A percentile compares a stretch with the other conserved stretches of the same genome.
These are phyloP conservation scores for Belonocnema kinseyi DNA, from an alignment of 1,140 invertebrate genomes.

Conservation along the genomic window DNA sequence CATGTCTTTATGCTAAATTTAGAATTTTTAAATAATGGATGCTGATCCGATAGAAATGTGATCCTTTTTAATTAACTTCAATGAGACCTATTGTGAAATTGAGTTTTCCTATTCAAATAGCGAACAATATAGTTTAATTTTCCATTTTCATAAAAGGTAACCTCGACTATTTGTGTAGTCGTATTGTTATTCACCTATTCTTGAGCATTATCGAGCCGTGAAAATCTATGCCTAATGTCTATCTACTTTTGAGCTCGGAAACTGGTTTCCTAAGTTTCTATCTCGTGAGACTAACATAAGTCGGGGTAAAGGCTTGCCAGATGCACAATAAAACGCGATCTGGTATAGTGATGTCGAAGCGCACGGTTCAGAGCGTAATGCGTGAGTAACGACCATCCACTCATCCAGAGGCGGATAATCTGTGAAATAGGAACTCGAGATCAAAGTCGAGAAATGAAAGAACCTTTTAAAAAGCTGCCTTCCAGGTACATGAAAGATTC, in stretches of 20 bases:
- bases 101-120: neutral
- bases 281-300: neutral
- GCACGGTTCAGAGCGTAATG: conserved; percentile 22
- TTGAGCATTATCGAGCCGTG: neutral
- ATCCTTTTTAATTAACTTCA: too few species aligned
- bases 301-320: neutral
- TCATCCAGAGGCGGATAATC: neutral
- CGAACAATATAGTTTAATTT: neutral
- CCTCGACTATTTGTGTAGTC: neutral
- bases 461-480: conserved; percentile 18
- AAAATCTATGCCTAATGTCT: neutral
- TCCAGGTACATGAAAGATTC: conserved; percentile 5
- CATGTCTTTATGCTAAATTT: too few species aligned
- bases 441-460: neutral
- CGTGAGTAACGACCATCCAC: conserved; percentile 19
- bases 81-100: neutral
- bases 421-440: conserved; percentile 18
- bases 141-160: neutral
- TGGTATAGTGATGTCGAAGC: conserved; percentile 26
- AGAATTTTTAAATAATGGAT: too few species aligned
- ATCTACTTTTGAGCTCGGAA: neutral
- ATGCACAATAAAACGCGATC: conserved; percentile 26
- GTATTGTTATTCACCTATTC: neutral
- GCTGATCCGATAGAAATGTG: too few species aligned
- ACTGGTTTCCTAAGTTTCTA: conserved; percentile 23